Base-by-base conservation (phyloP, 2,113 vertebrate genomes). In the Psilopsiagon aurifrons region DNA sequence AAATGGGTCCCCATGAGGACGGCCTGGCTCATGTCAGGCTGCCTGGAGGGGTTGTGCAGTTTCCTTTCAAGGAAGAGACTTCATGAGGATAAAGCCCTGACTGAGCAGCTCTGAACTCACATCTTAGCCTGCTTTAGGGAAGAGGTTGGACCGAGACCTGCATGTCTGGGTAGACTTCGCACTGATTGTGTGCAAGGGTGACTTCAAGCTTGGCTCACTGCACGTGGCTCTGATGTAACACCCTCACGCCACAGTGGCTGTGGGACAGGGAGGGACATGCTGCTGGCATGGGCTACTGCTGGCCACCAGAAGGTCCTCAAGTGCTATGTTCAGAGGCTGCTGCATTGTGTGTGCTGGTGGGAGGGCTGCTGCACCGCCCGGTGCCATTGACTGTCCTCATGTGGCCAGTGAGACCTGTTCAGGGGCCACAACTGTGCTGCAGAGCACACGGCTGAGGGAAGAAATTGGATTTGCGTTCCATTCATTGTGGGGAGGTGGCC, bases 221-320 rank as follows among this genome's bases (percentile, higher is more conserved):
- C 41, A 20, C 8, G 8, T 23, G 33, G 52, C 29, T 59, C 35
- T 63, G 46, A 60, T 8, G 14, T 27, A 43, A 70, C 18, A 27
- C 10, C 44, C n/a, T n/a, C 8, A 17, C 0, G 3, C 24, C 27
- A 10, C 0, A 0, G 46, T 74, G 49, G 39, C 54, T 77, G 52
- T 6, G 17, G n/a, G 47, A 35, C 7, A 2, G 4, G 35, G 35
- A 83, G 63, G 27, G 19, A 13, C 2, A 2, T 17, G n/a, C 44
- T 84, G 41, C 39, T 83, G 43, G 11, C 81, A 8, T 1, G 1
- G 41, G 64, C 28, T 29, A 24, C 35, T 7, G 1, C 33, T 41
- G 49, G 28, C 47, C 60, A 55, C 51, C 29, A 64, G 46, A 43
- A 84, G 57, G 6, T 49, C 35, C 67, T 77, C 41, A 41, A 57